A percentile compares a stretch with the other conserved stretches of the same genome.
Evolutionary conservation across 37 sponge, comb jelly and placozoan genomes (phyloP).

Genomic region (Ianthella basta): DNA sequence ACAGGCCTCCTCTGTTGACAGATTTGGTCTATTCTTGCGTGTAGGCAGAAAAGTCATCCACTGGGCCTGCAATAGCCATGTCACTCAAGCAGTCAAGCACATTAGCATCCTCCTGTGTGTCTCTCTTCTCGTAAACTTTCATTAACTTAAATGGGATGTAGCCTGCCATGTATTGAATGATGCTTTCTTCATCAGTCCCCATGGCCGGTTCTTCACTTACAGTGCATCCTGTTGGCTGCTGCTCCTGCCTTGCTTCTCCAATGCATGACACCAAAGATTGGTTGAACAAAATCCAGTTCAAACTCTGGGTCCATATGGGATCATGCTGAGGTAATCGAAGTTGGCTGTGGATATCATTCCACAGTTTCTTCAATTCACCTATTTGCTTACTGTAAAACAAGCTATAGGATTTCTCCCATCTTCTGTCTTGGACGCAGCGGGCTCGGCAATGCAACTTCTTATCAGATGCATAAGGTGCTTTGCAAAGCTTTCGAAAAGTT

Average conservation of each 20-base stretch:
- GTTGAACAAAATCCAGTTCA: constrained; percentile 1
- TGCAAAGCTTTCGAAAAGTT: not conserved
- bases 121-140: not conserved
- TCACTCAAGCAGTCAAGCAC: not conserved
- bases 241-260: not conserved
- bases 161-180: constrained; percentile 14
- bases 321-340: constrained; percentile 8
- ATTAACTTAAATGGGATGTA: not conserved
- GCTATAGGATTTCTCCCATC: constrained; percentile 10
- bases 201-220: not conserved
- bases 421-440: not conserved
- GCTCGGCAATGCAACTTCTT: constrained; percentile 14
- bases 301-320: not conserved
- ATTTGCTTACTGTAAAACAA: not conserved
- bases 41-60: constrained; percentile 14
- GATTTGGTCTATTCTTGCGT: not conserved
- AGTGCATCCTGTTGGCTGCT: not conserved
- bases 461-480: too few species aligned
- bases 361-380: not conserved
- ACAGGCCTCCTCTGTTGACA: not conserved
- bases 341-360: not conserved
- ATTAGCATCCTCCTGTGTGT: not conserved
- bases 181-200: constrained; percentile 8
- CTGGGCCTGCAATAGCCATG: not conserved
- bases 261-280: not conserved